phyloP scores from a whole-genome alignment of 2,888 invertebrate genomes.

The Zhengitettix transpicula region DNA sequence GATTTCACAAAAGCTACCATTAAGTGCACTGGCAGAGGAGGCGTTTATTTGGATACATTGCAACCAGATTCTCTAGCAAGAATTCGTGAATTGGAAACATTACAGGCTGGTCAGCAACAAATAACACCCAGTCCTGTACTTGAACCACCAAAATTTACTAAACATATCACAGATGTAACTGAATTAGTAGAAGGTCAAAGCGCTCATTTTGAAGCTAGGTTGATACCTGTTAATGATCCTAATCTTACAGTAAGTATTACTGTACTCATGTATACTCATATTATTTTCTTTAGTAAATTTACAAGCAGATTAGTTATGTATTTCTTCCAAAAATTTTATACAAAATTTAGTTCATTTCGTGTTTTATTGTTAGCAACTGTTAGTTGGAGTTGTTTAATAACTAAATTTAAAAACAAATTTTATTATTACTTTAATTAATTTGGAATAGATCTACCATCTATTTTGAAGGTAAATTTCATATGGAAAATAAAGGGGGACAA shows the following conservation, averaged over 20 bases:
- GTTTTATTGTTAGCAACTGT: too few species aligned
- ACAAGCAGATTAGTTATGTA: too few species aligned
- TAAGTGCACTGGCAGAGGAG: constrained; percentile 61
- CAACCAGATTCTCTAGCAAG: constrained; percentile 82
- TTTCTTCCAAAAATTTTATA: too few species aligned
- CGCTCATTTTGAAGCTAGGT: constrained; percentile 81
- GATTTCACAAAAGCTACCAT: constrained; percentile 76
- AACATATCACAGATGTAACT: constrained; percentile 68
- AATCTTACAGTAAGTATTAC: constrained; percentile 48
- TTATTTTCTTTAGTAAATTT: neutral
- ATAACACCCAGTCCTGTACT: constrained; percentile 37
- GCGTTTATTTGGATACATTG: constrained; percentile 73
- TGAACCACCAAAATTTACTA: constrained; percentile 78
- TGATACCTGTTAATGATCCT: constrained; percentile 89
- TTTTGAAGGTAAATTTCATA: too few species aligned
- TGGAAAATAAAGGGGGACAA: too few species aligned
- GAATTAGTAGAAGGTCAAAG: constrained; percentile 88
- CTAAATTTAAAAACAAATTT: too few species aligned
- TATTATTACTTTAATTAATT: too few species aligned
- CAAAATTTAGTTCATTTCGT: too few species aligned
- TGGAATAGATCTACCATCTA: too few species aligned
- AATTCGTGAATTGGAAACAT: constrained; percentile 70
- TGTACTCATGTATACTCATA: neutral
- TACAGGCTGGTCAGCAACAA: constrained; percentile 44
- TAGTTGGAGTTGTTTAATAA: too few species aligned